Conservation (phyloP, 2,888 invertebrate species). For the Ochropacha duplaris region DNA sequence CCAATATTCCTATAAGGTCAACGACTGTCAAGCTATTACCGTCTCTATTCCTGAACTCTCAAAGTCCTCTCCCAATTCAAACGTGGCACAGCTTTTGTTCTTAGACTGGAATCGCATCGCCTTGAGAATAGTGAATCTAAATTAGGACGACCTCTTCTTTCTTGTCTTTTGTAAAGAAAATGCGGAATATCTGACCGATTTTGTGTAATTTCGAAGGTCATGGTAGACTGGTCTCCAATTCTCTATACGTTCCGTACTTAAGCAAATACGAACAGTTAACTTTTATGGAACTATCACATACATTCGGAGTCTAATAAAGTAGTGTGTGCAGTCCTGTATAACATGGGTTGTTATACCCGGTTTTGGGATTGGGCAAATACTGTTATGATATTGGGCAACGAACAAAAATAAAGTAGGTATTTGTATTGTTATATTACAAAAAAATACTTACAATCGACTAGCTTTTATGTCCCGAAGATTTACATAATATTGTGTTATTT, state of each 20-base stretch:
- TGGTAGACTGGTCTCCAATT: conserved; percentile 34
- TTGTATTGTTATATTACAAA: no score
- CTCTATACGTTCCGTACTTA: conserved; percentile 47
- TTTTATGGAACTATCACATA: conserved; percentile 73
- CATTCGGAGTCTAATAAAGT: conserved; percentile 63
- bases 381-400: no score
- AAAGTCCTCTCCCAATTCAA: conserved; percentile 37
- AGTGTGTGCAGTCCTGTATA: conserved; percentile 50
- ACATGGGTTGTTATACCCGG: not conserved
- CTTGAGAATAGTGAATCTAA: conserved; percentile 58
- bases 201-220: conserved; percentile 33
- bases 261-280: conserved; percentile 71
- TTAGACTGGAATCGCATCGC: conserved; percentile 58
- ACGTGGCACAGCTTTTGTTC: conserved; percentile 58
- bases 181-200: conserved; percentile 26
- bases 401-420: no score
- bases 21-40: conserved; percentile 36
- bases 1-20: conserved; percentile 56
- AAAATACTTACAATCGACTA: no score
- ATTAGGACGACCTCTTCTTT: conserved; percentile 53
- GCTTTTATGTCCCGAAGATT: no score
- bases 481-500: no score
- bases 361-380: not conserved
- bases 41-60: conserved; percentile 37
- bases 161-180: conserved; percentile 27